Evolutionary conservation across 2,797 vertebrate genomes (phyloP), one percentile per base, ranked within the genome.

Genomic region (Clarias laeviceps): DNA sequence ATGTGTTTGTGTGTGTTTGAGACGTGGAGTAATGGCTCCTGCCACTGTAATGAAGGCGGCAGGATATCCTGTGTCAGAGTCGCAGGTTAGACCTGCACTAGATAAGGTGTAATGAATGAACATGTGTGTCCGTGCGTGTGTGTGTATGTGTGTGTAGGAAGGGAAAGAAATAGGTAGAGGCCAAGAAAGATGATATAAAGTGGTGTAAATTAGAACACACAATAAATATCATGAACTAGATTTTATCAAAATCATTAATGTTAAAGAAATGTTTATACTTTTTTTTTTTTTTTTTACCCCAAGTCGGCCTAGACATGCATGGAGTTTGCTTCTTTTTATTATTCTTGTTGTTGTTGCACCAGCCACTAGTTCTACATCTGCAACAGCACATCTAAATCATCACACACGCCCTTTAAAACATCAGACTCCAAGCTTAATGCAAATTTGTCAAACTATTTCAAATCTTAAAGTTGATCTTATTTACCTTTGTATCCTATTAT

Each of bases 21-120:
- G 88, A 86, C 59, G 83, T 83, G 77, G 78, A 91, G 87, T 90
- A 91, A 91, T 91, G 88, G 84, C 80, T 88, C 59, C 84, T 90
- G 88, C 81, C 88, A 83, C 77, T 87, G 86, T 89, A 91, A 89
- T 90, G 88, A 90, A 88, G 90, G 87, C 84, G 69, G 83, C 91
- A 89, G 89, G 90, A 92, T 89, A 88, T 90, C 87, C 86, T 86
- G 81, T 86, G 90, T 89, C 84, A 86, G 87, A 84, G 85, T 69
- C 88, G 82, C 82, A 88, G 88, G 88, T 88, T 90, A 88, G 84
- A 72, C 87, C 83, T 73, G 61, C 85, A 64, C 64, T 82, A 89
- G 89, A 90, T 89, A 87, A 83, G 65, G 62, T 84, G 84, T 82
- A 88, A 89, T 90, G 88, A 89, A 87, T 88, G 87, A 83, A 86